Evolutionary conservation across 2,797 vertebrate genomes (phyloP).

Genomic region (Tolypeutes matacus): DNA sequence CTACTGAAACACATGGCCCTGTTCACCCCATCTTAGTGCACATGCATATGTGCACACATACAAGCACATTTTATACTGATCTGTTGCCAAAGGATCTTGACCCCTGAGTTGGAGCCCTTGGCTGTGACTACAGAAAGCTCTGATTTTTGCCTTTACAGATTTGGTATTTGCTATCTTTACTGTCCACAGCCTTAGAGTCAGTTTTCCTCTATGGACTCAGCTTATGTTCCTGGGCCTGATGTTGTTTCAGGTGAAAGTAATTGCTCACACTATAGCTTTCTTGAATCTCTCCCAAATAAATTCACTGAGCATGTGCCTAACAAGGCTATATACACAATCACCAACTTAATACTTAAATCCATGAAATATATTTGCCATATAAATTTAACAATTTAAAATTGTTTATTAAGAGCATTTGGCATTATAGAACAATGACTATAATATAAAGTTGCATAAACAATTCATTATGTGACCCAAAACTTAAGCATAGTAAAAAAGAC

Average conservation of each 20-base stretch:
- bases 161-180: not conserved
- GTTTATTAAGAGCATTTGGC: not conserved
- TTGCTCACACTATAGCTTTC: not conserved
- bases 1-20: not conserved
- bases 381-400: constrained; percentile 18
- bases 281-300: not conserved
- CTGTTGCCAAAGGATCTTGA: not conserved
- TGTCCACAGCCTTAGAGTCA: not conserved
- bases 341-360: not conserved
- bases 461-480: not conserved
- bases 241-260: not conserved
- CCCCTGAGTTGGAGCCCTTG: not conserved
- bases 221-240: not conserved
- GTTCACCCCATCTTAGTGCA: not conserved
- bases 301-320: not conserved
- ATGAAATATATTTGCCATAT: not conserved
- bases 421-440: not conserved
- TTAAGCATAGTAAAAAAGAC: not conserved
- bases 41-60: accelerated
- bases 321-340: not conserved
- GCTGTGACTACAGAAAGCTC: not conserved
- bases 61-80: not conserved
- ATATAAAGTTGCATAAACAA: not conserved
- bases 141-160: not conserved
- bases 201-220: not conserved